Evolutionary conservation across 2,888 invertebrate genomes (phyloP), one percentile per base, ranked within the genome.

Genomic region (Dasypolia templi): DNA sequence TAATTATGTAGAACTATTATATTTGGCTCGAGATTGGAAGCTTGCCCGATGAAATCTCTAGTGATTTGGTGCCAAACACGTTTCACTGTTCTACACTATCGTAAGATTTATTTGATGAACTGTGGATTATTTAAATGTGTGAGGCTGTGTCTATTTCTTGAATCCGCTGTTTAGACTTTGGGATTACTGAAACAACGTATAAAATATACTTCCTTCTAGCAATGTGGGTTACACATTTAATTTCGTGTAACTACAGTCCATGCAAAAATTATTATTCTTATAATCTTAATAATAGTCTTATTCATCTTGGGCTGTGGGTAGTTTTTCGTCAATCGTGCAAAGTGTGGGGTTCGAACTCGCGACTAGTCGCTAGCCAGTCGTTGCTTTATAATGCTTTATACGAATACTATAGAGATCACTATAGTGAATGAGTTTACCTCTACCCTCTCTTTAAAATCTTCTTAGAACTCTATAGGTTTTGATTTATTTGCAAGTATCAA

Each of bases 41-140:
- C 56, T 56, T 79, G 81, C 79, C 79, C 81, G 56, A 14, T 53
- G 78, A 49, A 75, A 67, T 80, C 58, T 55, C n/a, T 55, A 22
- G 42, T 55, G 75, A 75, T 67, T 79, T 63, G 70, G 26, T 71
- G 77, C 77, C 75, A 70, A 79, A 67, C 58, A 63, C n/a, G n/a
- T n/a, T n/a, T n/a, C n/a, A n/a, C n/a, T 19, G 55, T 46, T 79
- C 42, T 39, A 39, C 53, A 44, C 44, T 17, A 14, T 44, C 29
- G 58, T 39, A 35, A 66, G 58, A 79, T 79, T 59, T 75, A 75
- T 80, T 66, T 62, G 66, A 66, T 56, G 62, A 11, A 32, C 35
- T 75, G 51, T 53, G 44, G 51, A 55, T 65, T 74, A 79, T 65
- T 65, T 73, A 19, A 53, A 58, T 68, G 79, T 67, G 61, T 35